Percentiles rank a stretch among this genome's conserved stretches.
These are phyloP conservation scores for Cavia porcellus DNA, from an alignment of 2,113 vertebrate species.

Conservation along the genomic window DNA sequence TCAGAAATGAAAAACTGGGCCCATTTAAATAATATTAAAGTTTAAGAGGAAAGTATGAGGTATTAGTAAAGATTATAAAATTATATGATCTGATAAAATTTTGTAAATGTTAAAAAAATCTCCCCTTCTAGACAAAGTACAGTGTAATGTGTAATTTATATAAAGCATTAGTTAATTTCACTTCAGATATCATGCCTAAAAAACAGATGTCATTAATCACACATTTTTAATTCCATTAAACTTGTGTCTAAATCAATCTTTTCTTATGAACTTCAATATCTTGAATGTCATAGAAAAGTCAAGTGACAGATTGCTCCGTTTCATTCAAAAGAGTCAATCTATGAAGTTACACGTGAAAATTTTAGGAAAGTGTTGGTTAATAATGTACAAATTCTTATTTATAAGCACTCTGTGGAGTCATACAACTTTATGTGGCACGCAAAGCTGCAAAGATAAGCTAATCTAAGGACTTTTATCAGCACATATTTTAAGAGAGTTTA, in stretches of 20 bases:
- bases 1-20: neutral
- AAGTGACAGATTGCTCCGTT: slow-evolving; percentile 90
- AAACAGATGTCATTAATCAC: slow-evolving; percentile 87
- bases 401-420: slow-evolving; percentile 73
- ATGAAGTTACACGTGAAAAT: slow-evolving; percentile 83
- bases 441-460: slow-evolving; percentile 61
- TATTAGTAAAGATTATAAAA: slow-evolving; percentile 48
- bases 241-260: slow-evolving; percentile 88
- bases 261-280: slow-evolving; percentile 89
- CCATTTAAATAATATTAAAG: slow-evolving; percentile 53
- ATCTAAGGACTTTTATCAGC: slow-evolving; percentile 51
- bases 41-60: neutral
- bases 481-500: slow-evolving; percentile 42
- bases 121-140: slow-evolving; percentile 60
- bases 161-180: slow-evolving; percentile 78
- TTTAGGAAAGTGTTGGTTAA: slow-evolving; percentile 80
- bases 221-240: slow-evolving; percentile 87
- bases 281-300: slow-evolving; percentile 92
- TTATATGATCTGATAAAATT: slow-evolving; percentile 33
- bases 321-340: slow-evolving; percentile 88
- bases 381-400: slow-evolving; percentile 82
- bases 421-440: neutral
- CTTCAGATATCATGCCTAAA: slow-evolving; percentile 82
- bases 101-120: slow-evolving; percentile 30
- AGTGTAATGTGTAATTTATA: slow-evolving; percentile 72